These are phyloP conservation scores for Neoniphon sammara DNA, from an alignment of 2,797 vertebrate genomes.

Conservation along the genomic window DNA sequence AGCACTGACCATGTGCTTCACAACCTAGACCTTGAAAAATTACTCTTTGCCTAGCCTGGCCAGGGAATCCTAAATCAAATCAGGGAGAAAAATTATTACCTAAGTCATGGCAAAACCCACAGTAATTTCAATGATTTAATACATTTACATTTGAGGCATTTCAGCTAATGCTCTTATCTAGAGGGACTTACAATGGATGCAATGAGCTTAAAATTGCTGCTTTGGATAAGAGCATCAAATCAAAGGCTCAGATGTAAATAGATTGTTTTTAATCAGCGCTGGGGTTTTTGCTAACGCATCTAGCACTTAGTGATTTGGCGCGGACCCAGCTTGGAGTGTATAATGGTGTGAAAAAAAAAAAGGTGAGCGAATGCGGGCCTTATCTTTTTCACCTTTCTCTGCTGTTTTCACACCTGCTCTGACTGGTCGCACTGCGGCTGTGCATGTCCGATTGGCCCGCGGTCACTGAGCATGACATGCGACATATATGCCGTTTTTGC, in stretches of 20 bases:
- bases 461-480: slow-evolving; percentile 14
- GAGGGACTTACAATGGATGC: slow-evolving; percentile 42
- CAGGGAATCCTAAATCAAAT: slow-evolving; percentile 25
- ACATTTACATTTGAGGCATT: slow-evolving; percentile 64
- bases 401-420: slow-evolving; percentile 2
- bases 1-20: slow-evolving; percentile 44
- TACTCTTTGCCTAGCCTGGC: slow-evolving; percentile 15
- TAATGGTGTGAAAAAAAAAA: slow-evolving; percentile 33
- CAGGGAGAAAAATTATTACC: slow-evolving; percentile 11
- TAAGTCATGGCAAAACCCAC: slow-evolving; percentile 29
- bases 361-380: background rate
- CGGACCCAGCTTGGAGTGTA: slow-evolving; percentile 21
- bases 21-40: slow-evolving; percentile 20
- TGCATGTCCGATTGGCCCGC: slow-evolving; percentile 22
- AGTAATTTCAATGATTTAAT: slow-evolving; percentile 52
- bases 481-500: no score
- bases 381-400: background rate
- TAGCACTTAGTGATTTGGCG: slow-evolving; percentile 24
- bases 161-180: slow-evolving; percentile 67
- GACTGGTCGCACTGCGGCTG: background rate
- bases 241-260: slow-evolving; percentile 29
- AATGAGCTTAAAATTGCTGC: slow-evolving; percentile 47
- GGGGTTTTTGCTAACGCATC: slow-evolving; percentile 40
- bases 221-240: slow-evolving; percentile 41
- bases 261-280: slow-evolving; percentile 33